A percentile compares a stretch with the other conserved stretches of the same genome.
These are phyloP conservation scores for Microtus obscurus DNA, from an alignment of 2,797 vertebrate genomes.

Conservation along the genomic window DNA sequence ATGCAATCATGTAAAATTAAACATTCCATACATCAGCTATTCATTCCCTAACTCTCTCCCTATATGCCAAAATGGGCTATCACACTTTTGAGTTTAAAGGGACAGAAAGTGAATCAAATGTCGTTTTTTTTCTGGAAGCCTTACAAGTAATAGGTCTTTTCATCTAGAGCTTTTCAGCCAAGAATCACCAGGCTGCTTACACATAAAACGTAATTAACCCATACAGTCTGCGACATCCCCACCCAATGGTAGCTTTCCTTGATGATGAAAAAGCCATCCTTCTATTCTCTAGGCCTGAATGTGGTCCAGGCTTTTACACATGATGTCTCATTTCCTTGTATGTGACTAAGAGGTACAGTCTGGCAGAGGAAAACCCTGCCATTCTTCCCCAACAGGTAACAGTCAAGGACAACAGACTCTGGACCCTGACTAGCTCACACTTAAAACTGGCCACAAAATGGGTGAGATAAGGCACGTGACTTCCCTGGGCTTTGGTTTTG, in stretches of 20 bases:
- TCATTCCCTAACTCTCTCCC: slow-evolving; percentile 67
- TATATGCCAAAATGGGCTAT: slow-evolving; percentile 55
- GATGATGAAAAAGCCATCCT: not conserved
- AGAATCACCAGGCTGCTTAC: slow-evolving; percentile 42
- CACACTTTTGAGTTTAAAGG: slow-evolving; percentile 64
- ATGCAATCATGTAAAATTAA: slow-evolving; percentile 82
- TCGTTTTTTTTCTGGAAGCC: slow-evolving; percentile 69
- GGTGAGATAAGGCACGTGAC: not conserved
- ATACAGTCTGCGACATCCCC: not conserved
- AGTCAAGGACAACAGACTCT: not conserved
- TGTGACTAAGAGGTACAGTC: not conserved
- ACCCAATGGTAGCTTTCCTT: not conserved
- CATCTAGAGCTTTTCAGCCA: slow-evolving; percentile 58
- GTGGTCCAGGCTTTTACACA: not conserved
- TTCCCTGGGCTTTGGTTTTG: not conserved
- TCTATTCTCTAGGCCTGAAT: slow-evolving; percentile 49
- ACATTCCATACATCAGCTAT: slow-evolving; percentile 82
- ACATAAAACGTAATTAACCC: slow-evolving; percentile 74
- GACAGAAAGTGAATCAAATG: slow-evolving; percentile 73
- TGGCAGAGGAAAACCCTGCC: not conserved
- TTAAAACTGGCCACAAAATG: not conserved
- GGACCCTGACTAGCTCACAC: not conserved
- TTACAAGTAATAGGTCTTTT: slow-evolving; percentile 67
- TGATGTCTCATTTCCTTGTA: slow-evolving; percentile 38
- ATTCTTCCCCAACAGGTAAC: not conserved